Percentiles rank a stretch among this genome's conserved stretches.
phyloP scores from a whole-genome alignment of 2,797 vertebrate genomes.

The Tolypeutes matacus region DNA sequence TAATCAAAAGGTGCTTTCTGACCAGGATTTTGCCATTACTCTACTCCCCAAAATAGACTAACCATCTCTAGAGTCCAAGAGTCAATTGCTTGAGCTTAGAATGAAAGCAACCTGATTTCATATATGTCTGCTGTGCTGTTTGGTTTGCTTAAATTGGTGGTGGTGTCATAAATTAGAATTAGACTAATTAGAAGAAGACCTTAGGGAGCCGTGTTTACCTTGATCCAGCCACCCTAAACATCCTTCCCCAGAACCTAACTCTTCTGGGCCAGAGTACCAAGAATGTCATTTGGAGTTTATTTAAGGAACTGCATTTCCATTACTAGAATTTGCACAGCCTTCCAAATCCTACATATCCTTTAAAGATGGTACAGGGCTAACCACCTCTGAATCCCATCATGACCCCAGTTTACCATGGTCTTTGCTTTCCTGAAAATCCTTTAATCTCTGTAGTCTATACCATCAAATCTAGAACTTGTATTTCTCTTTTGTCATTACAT shows the following conservation, averaged over 20 bases:
- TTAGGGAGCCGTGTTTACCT: background rate
- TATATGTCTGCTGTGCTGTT: background rate
- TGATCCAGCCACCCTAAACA: background rate
- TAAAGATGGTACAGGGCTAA: background rate
- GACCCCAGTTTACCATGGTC: background rate
- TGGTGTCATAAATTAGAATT: background rate
- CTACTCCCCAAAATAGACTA: background rate
- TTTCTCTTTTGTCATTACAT: conserved; percentile 6
- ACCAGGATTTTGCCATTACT: background rate
- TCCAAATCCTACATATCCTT: background rate
- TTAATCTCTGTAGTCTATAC: background rate
- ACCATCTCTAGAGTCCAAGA: background rate
- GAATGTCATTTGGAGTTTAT: conserved; percentile 18
- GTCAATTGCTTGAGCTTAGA: background rate
- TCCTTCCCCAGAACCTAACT: background rate
- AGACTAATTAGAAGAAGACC: background rate
- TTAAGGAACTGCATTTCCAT: conserved; percentile 34
- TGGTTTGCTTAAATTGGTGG: background rate
- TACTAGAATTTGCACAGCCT: background rate
- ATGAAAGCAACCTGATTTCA: conserved; percentile 26
- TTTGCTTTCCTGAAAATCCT: conserved; percentile 28
- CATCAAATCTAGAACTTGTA: background rate
- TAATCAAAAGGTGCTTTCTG: background rate
- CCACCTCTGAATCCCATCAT: background rate
- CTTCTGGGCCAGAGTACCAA: background rate